phyloP scores from a whole-genome alignment of 2,113 vertebrate species.

The Megaceryle maxima region DNA sequence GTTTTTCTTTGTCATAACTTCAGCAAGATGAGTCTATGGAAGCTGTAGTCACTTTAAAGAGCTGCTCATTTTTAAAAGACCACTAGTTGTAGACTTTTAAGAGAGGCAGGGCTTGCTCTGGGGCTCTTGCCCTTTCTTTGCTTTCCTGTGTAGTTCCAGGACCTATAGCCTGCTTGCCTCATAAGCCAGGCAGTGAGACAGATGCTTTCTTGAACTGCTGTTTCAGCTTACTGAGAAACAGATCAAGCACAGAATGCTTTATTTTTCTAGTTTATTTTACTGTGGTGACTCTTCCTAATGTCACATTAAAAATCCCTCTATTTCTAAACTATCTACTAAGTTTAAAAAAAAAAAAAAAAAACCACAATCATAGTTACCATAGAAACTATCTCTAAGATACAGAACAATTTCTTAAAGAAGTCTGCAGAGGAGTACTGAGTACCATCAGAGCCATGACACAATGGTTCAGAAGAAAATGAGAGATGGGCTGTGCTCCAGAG shows the following conservation, averaged over 20 bases:
- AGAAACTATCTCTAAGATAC: conserved; percentile 44
- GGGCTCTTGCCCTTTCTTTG: neutral
- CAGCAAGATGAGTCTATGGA: neutral
- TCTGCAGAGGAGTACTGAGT: neutral
- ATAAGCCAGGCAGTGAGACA: neutral
- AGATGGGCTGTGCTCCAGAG: neutral
- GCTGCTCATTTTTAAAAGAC: neutral
- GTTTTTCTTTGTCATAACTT: neutral
- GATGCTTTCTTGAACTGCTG: neutral
- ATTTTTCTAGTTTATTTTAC: neutral
- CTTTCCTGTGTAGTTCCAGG: neutral
- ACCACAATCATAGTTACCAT: neutral
- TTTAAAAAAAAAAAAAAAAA: neutral
- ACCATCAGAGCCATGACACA: neutral
- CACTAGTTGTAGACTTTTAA: neutral
- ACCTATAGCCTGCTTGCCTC: neutral
- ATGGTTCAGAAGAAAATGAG: neutral
- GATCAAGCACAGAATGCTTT: neutral
- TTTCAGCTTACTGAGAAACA: neutral
- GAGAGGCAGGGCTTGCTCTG: neutral
- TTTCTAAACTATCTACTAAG: neutral
- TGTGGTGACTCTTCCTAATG: neutral
- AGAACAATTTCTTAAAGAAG: conserved; percentile 26
- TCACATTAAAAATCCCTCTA: neutral
- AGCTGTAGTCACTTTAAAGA: neutral